Percentiles rank a stretch among this genome's conserved stretches.
These are phyloP conservation scores for Dasysyrphus albostriatus DNA, from an alignment of 2,888 invertebrate genomes.

Conservation along the genomic window DNA sequence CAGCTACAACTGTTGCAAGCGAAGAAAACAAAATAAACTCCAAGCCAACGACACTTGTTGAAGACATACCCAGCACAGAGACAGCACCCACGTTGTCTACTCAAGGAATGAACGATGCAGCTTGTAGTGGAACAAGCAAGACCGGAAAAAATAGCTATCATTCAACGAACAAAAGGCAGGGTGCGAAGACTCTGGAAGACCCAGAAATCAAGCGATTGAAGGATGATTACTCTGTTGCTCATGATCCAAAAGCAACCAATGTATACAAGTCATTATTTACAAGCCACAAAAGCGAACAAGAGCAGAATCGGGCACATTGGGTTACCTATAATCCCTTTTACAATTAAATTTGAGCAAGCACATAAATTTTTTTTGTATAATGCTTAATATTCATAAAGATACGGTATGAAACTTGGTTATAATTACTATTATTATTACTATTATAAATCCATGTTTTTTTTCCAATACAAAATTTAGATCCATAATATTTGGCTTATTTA, in stretches of 20 bases:
- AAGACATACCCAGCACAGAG: slow-evolving; percentile 28
- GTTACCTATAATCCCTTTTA: slow-evolving; percentile 98
- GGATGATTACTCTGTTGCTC: slow-evolving; percentile 92
- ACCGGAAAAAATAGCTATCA: slow-evolving; percentile 64
- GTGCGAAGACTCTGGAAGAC: slow-evolving; percentile 84
- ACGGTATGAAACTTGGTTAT: too few relatives aligned
- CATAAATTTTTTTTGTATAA: background rate
- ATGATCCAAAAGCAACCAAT: slow-evolving; percentile 94
- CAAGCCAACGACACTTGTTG: slow-evolving; percentile 1
- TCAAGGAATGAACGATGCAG: background rate
- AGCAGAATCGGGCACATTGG: slow-evolving; percentile 97
- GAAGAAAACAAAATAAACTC: background rate
- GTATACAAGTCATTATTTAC: slow-evolving; percentile 98
- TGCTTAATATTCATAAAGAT: too few relatives aligned
- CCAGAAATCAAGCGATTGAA: slow-evolving; percentile 91
- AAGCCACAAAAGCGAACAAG: slow-evolving; percentile 92
- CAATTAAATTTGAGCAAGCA: slow-evolving; percentile 85
- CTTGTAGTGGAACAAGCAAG: slow-evolving; percentile 34
- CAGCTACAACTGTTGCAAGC: slow-evolving; percentile 1
- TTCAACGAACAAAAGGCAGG: slow-evolving; percentile 78
- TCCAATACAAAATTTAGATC: too few relatives aligned
- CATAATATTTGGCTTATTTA: too few relatives aligned
- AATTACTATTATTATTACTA: too few relatives aligned
- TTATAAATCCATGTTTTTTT: too few relatives aligned
- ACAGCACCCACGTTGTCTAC: background rate